Evolutionary conservation across 2,113 vertebrate species (phyloP).

Genomic region (Phylloscopus whistleri): DNA sequence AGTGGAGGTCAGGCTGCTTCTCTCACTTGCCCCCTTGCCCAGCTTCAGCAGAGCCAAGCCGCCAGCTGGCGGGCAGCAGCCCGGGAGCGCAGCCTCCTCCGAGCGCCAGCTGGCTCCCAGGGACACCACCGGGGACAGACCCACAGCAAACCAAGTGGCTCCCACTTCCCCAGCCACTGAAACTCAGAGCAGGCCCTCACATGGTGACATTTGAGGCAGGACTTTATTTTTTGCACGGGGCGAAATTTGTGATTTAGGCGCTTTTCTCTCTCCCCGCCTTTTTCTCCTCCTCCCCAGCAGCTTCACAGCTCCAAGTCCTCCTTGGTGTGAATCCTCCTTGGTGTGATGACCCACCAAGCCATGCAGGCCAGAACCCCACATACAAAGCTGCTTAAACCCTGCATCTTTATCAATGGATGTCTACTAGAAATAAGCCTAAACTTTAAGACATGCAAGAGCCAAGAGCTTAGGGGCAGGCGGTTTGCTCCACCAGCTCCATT

Average conservation of each 20-base stretch:
- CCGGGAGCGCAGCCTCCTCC: not conserved
- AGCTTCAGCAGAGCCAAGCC: not conserved
- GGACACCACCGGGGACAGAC: not conserved
- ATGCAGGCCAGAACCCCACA: not conserved
- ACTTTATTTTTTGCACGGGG: not conserved
- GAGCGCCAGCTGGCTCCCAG: not conserved
- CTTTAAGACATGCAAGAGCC: not conserved
- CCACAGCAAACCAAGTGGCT: fast-evolving
- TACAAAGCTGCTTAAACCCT: not conserved
- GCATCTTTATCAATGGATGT: not conserved
- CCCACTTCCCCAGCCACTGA: not conserved
- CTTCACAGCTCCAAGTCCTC: not conserved
- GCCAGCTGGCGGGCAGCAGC: not conserved
- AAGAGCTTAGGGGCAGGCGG: not conserved
- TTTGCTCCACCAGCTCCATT: conserved; percentile 44
- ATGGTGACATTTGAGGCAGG: not conserved
- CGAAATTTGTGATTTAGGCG: not conserved
- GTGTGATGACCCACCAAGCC: not conserved
- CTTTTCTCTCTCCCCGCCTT: not conserved
- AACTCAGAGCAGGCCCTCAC: not conserved
- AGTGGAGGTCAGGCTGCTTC: not conserved
- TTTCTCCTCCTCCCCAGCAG: not conserved
- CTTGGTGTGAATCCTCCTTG: not conserved
- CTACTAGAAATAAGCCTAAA: not conserved
- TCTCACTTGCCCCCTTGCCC: fast-evolving